These are phyloP conservation scores for Aleiodes alternator DNA, from an alignment of 2,888 invertebrate genomes.

Conservation along the genomic window DNA sequence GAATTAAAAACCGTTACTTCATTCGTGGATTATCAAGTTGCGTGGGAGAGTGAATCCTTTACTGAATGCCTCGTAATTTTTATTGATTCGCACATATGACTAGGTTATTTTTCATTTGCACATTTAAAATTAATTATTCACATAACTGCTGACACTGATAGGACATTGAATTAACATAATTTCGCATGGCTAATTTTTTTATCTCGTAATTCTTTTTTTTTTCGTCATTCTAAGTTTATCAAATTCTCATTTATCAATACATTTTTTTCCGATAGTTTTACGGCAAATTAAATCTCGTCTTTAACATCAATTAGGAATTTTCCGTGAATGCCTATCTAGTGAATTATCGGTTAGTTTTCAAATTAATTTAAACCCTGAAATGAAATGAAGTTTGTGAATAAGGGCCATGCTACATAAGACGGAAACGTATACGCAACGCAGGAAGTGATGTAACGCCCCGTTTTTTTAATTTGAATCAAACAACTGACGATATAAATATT, in stretches of 20 bases:
- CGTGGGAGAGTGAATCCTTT: conserved; percentile 24
- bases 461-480: no score
- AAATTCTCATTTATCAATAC: background rate
- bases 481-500: no score
- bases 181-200: background rate
- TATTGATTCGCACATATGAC: conserved; percentile 7
- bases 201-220: background rate
- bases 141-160: conserved; percentile 16
- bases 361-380: no score
- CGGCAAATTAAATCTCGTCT: no score
- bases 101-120: conserved; percentile 10
- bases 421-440: no score
- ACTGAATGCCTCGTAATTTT: conserved; percentile 15
- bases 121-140: conserved; percentile 21
- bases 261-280: background rate
- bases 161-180: background rate
- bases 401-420: no score
- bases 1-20: conserved; percentile 30
- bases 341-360: no score
- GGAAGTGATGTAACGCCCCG: no score
- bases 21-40: conserved; percentile 34
- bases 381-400: no score
- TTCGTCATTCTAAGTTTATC: conserved; percentile 11
- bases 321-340: no score
- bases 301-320: no score